Evolutionary conservation across 2,113 vertebrate species (phyloP).

Genomic region (Addax nasomaculatus): DNA sequence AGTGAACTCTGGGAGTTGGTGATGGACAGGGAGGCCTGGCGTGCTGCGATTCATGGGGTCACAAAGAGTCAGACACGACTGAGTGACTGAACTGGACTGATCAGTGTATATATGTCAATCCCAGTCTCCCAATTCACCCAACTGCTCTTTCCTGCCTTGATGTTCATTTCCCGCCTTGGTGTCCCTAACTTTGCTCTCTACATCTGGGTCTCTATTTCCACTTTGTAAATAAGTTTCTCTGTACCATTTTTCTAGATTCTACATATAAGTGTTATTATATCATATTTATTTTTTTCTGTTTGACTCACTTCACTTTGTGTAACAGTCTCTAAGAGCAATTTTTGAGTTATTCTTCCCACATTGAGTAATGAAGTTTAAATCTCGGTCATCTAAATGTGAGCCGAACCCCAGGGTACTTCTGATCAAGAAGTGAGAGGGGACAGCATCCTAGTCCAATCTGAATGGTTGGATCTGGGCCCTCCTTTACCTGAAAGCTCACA

Average conservation of each 20-base stretch:
- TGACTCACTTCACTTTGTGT: background rate
- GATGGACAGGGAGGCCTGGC: no score
- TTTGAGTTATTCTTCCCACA: background rate
- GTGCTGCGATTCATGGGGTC: no score
- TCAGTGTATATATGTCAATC: background rate
- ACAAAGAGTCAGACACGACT: no score
- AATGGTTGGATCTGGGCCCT: background rate
- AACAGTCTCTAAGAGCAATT: background rate
- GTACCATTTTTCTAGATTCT: background rate
- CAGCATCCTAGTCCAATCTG: background rate
- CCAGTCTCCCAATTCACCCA: background rate
- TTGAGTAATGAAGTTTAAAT: background rate
- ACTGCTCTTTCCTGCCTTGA: background rate
- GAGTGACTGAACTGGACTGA: fast-evolving
- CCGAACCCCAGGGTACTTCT: background rate
- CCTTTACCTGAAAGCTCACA: background rate
- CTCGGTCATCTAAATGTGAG: background rate
- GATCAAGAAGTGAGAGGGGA: background rate
- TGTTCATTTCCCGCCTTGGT: background rate
- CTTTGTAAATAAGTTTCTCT: background rate
- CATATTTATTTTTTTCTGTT: background rate
- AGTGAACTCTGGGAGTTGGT: no score
- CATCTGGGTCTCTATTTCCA: background rate
- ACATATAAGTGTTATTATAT: background rate
- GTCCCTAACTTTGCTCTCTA: background rate